Percentiles rank a stretch among this genome's conserved stretches.
These are phyloP conservation scores for Campoplex capitator DNA, from an alignment of 2,888 invertebrate genomes.

Conservation along the genomic window DNA sequence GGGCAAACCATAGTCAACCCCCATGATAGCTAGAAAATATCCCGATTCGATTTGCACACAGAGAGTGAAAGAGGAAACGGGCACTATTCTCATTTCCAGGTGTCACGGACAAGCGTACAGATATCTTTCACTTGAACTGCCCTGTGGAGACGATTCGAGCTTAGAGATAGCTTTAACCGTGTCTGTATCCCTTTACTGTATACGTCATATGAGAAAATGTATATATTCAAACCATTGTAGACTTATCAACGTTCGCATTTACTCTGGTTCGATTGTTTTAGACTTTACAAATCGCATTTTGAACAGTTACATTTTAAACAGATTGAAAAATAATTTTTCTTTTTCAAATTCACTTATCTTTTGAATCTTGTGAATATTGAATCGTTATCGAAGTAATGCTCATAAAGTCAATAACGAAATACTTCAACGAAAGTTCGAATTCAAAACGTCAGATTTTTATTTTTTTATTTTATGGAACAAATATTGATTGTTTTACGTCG, in stretches of 20 bases:
- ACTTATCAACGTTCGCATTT: not conserved
- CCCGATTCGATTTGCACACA: conserved; percentile 44
- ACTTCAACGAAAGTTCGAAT: not conserved
- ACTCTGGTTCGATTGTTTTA: not conserved
- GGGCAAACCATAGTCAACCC: conserved; percentile 41
- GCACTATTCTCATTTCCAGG: conserved; percentile 78
- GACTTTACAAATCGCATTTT: too few species aligned
- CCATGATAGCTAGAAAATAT: conserved; percentile 59
- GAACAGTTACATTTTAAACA: too few species aligned
- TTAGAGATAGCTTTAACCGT: conserved; percentile 61
- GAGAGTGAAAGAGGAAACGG: conserved; percentile 35
- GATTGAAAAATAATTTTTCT: too few species aligned
- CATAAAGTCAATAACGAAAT: not conserved
- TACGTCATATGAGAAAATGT: conserved; percentile 18
- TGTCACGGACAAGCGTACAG: conserved; percentile 76
- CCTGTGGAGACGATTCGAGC: conserved; percentile 46
- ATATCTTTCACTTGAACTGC: conserved; percentile 54
- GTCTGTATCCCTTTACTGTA: conserved; percentile 20
- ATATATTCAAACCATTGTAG: not conserved
- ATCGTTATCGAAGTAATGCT: not conserved
- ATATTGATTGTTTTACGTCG: not conserved
- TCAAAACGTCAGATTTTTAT: too few species aligned
- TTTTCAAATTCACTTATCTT: not conserved
- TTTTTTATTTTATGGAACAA: not conserved
- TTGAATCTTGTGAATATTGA: not conserved